A percentile compares a stretch with the other conserved stretches of the same genome.
phyloP scores from a whole-genome alignment of 1,140 invertebrate species.

The Pseudomyrmex cubaensis region DNA sequence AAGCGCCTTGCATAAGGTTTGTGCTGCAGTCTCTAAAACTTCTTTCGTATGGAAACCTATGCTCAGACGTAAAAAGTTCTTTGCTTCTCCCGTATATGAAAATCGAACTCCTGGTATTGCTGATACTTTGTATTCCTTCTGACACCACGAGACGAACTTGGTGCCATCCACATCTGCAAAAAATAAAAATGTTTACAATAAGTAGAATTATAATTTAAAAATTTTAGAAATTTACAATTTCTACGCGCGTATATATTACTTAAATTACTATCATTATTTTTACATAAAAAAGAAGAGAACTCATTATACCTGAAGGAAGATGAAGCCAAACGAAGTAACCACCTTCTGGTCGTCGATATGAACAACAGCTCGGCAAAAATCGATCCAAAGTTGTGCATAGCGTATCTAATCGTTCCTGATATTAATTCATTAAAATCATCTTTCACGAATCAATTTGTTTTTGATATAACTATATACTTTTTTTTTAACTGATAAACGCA shows the following conservation, averaged over 20 bases:
- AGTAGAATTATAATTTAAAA: conserved; percentile 4
- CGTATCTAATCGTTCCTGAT: conserved; percentile 83
- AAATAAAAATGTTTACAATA: conserved; percentile 16
- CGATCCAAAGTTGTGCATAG: conserved; percentile 81
- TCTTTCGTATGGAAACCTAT: conserved; percentile 84
- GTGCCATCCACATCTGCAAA: conserved; percentile 76
- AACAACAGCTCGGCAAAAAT: conserved; percentile 83
- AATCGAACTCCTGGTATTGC: conserved; percentile 85
- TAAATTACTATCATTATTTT: conserved; percentile 6
- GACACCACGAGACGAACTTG: conserved; percentile 81
- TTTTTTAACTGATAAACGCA: conserved; percentile 57
- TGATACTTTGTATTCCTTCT: conserved; percentile 81
- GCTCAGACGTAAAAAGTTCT: conserved; percentile 83
- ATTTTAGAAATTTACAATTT: conserved; percentile 8
- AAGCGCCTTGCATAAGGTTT: conserved; percentile 77
- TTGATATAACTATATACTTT: too few species aligned
- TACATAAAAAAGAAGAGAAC: background rate
- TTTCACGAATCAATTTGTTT: too few species aligned
- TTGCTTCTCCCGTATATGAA: conserved; percentile 76
- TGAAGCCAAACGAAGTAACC: conserved; percentile 88
- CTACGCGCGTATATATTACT: background rate
- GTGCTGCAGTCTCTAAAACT: conserved; percentile 72
- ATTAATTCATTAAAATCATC: background rate
- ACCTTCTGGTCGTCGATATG: conserved; percentile 83
- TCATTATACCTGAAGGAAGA: conserved; percentile 79